Evolutionary conservation across 2,888 invertebrate genomes (phyloP).

Genomic region (Polydrusus cervinus): DNA sequence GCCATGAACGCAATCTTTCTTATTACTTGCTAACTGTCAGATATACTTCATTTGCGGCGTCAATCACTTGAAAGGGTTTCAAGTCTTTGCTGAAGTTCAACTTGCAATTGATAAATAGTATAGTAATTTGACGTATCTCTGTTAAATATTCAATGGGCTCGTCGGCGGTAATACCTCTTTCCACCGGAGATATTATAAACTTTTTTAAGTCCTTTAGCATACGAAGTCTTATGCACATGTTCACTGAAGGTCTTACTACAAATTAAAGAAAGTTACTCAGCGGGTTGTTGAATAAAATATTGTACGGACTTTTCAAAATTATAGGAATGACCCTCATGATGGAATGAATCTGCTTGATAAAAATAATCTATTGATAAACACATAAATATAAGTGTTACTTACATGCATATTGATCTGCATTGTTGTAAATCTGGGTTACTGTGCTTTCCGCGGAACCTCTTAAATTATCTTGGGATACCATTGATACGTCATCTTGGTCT

Average conservation of each 20-base stretch:
- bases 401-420: conserved; percentile 59
- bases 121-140: conserved; percentile 82
- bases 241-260: conserved; percentile 73
- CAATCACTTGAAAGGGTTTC: conserved; percentile 69
- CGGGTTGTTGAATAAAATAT: too few relatives aligned
- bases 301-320: too few relatives aligned
- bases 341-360: too few relatives aligned
- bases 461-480: not conserved
- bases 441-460: conserved; percentile 39
- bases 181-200: conserved; percentile 76
- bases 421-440: conserved; percentile 22
- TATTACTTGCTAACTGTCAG: conserved; percentile 71
- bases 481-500: conserved; percentile 39
- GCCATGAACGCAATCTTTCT: too few relatives aligned
- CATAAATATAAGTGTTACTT: conserved; percentile 21
- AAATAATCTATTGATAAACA: too few relatives aligned
- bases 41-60: conserved; percentile 74
- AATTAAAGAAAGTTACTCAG: conserved; percentile 9
- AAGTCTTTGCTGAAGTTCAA: conserved; percentile 54
- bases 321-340: too few relatives aligned
- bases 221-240: conserved; percentile 68
- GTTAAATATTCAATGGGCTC: conserved; percentile 83
- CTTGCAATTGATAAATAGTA: conserved; percentile 74
- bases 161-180: conserved; percentile 77
- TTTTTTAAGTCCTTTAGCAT: conserved; percentile 72